Evolutionary conservation across 2,113 vertebrate species (phyloP), one percentile per base, ranked within the genome.

Genomic region (Rattus rattus): DNA sequence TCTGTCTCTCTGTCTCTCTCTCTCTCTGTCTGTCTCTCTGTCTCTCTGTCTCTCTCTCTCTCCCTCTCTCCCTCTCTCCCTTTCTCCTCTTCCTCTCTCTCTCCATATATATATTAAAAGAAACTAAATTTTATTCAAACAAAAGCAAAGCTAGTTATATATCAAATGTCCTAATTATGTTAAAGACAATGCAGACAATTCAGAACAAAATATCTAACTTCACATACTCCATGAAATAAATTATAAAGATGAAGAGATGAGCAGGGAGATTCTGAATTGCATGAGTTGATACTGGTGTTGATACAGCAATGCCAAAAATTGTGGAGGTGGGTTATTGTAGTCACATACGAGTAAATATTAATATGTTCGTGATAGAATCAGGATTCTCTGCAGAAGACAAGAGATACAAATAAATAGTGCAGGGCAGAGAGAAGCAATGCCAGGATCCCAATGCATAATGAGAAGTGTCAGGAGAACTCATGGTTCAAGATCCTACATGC

Each of bases 301-400:
- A 39, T 70, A 13, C 88, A n/a, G 87, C 22, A 65, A 87, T 92
- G 77, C 69, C 90, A 83, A 94, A 43, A 88, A 69, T 63, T 83
- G 16, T 13, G 10, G 30, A 10, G 49, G 1, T 13, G 5, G 2
- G 4, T 79, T 79, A 94, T 0, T 91, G 1, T 54, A 91, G 28
- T n/a, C 56, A 92, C 2, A 17, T 7, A 76, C 65, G 28, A 94
- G 59, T 91, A 70, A 80, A 91, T 88, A 49, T 85, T 67, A 94
- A 85, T 17, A 7, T 9, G 49, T 19, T 61, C 12, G 86, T 61
- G 2, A 22, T 77, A 19, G 36, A 86, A 70, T 54, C 36, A 79
- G 19, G 8, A 6, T 73, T 85, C 43, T 94, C 56, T 90, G 49
- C 59, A 39, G 20, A 20, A 61, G 22, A 84, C 19, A 88, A 47